Conservation (phyloP, 2,888 invertebrate genomes). For the Xanthorhoe designata region DNA sequence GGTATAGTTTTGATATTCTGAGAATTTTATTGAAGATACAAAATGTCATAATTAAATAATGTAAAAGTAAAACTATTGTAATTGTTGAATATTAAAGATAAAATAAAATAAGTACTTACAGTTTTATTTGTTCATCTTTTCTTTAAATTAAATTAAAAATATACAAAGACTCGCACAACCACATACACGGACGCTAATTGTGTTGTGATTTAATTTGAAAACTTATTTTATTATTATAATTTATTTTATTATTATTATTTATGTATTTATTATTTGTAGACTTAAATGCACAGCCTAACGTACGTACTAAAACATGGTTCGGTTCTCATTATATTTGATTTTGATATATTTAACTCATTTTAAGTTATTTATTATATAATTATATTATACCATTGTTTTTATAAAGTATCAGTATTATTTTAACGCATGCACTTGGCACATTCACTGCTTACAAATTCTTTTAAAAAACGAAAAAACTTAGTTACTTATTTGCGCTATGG, state of each 20-base stretch:
- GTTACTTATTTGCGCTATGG: neutral
- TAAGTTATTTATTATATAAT: slow-evolving; percentile 23
- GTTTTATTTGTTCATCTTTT: slow-evolving; percentile 19
- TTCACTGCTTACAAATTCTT: slow-evolving; percentile 57
- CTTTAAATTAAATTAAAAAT: slow-evolving; percentile 28
- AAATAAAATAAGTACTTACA: too few species aligned
- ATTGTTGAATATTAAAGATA: neutral
- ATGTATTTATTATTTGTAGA: slow-evolving; percentile 55
- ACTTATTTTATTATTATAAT: slow-evolving; percentile 23
- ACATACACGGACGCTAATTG: slow-evolving; percentile 49
- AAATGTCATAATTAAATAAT: neutral
- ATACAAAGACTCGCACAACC: slow-evolving; percentile 60
- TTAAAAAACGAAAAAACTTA: neutral
- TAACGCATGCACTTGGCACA: slow-evolving; percentile 62
- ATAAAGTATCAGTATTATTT: slow-evolving; percentile 16
- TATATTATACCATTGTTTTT: slow-evolving; percentile 23
- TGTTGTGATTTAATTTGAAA: slow-evolving; percentile 26
- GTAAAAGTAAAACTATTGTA: neutral
- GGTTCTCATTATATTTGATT: slow-evolving; percentile 33
- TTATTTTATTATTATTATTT: slow-evolving; percentile 36
- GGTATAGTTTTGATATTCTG: too few species aligned
- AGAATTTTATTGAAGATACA: too few species aligned
- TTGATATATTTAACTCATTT: slow-evolving; percentile 27
- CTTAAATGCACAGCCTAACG: slow-evolving; percentile 54
- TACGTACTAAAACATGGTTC: slow-evolving; percentile 46